Evolutionary conservation across 2,888 invertebrate genomes (phyloP), one percentile per base, ranked within the genome.

Genomic region (Atrina japonica): DNA sequence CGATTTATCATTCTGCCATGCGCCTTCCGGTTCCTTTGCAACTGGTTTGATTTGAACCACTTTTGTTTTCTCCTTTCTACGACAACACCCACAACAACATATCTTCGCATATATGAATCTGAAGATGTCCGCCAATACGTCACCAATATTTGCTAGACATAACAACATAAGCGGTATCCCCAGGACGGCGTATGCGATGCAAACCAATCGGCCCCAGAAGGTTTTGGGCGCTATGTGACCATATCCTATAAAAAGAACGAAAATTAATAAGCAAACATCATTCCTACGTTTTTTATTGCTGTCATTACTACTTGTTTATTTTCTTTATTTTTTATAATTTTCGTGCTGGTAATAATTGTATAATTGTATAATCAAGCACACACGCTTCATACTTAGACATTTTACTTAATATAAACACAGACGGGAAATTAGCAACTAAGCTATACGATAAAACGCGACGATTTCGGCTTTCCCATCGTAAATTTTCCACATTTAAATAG

Each of bases 101-200:
- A 88, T 82, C 72, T 86, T 91, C 73, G 90, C 88, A 81, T 92
- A 92, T 72, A 91, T 86, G 78, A 91, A 91, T 45, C 91, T 89
- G 85, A 92, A 92, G 11, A 91, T 87, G 83, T 92, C 91, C 3
- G 92, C 92, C 72, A 92, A 83, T 25, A 91, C 91, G 76, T 92
- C 92, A n/a, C 92, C 92, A 65, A 92, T 91, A 80, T 92, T 92
- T 2, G 92, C 91, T 73, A 92, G 83, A 75, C 91, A 92, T 29
- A 92, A 82, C 63, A 92, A 84, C 92, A 92, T 92, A 23, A 92
- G 84, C 0, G 92, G 92, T 21, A 92, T 92, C 9, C 92, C 92
- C 18, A 91, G 78, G 9, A 89, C 84, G 7, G 91, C 90, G 77
- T 91, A 91, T 7, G 90, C 87, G n/a, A 91, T 90, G 70, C 90